Percentiles rank a stretch among this genome's conserved stretches.
Conservation (phyloP, 1,140 invertebrate species). For the Cotesia vestalis region DNA sequence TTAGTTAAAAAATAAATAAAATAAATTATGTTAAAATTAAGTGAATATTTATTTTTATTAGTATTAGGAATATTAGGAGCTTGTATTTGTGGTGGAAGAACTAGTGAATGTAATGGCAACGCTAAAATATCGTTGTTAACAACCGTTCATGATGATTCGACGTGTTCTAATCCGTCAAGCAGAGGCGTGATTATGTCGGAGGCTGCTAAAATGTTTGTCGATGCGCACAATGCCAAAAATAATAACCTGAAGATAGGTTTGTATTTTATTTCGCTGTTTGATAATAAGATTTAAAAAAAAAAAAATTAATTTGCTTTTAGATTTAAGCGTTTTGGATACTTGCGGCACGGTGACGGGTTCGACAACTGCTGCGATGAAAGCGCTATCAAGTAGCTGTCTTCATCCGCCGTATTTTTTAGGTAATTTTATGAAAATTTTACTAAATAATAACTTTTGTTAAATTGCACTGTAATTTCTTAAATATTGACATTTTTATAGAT, state of each 20-base stretch:
- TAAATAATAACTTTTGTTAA: too few relatives aligned
- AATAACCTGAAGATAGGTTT: slow-evolving; percentile 55
- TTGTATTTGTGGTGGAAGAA: slow-evolving; percentile 56
- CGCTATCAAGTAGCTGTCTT: slow-evolving; percentile 56
- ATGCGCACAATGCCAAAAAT: slow-evolving; percentile 56
- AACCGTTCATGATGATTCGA: slow-evolving; percentile 55
- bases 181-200: slow-evolving; percentile 57
- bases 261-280: neutral
- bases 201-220: slow-evolving; percentile 54
- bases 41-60: slow-evolving; percentile 44
- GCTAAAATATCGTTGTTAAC: slow-evolving; percentile 54
- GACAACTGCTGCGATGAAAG: slow-evolving; percentile 59
- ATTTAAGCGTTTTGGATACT: slow-evolving; percentile 57
- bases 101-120: slow-evolving; percentile 49
- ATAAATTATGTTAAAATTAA: slow-evolving; percentile 20
- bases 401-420: slow-evolving; percentile 60
- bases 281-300: slow-evolving; percentile 1
- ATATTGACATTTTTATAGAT: too few relatives aligned
- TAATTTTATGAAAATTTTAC: slow-evolving; percentile 27
- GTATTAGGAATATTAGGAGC: slow-evolving; percentile 48
- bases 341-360: slow-evolving; percentile 58
- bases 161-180: slow-evolving; percentile 51
- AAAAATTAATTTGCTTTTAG: slow-evolving; percentile 43
- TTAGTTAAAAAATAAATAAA: neutral
- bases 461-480: too few relatives aligned